A percentile compares a stretch with the other conserved stretches of the same genome.
Evolutionary conservation across 2,113 vertebrate species (phyloP).

Genomic region (Struthio camelus): DNA sequence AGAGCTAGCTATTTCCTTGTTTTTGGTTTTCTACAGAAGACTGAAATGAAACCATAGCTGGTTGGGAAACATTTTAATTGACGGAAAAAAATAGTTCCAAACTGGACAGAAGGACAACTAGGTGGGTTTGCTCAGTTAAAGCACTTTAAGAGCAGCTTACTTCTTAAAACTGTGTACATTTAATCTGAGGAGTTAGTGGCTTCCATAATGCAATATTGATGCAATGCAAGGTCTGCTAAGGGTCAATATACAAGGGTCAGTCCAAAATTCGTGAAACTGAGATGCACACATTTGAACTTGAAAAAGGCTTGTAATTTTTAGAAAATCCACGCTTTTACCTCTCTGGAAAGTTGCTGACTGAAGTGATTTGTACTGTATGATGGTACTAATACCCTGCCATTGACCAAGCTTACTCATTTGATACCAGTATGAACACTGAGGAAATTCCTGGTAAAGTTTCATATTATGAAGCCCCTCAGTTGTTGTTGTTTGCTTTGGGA

Average conservation of each 20-base stretch:
- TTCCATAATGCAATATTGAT: not conserved
- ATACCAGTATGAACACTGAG: not conserved
- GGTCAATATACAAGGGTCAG: conserved; percentile 8
- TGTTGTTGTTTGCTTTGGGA: not conserved
- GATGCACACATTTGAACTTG: not conserved
- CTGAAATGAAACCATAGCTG: not conserved
- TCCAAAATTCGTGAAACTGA: not conserved
- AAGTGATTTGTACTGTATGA: not conserved
- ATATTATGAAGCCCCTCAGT: not conserved
- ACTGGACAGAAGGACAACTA: not conserved
- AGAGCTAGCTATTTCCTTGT: not conserved
- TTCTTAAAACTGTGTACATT: not conserved
- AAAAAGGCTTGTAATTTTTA: not conserved
- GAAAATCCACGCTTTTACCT: not conserved
- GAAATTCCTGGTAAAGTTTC: not conserved
- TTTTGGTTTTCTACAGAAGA: not conserved
- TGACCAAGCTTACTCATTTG: not conserved
- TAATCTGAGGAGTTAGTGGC: not conserved
- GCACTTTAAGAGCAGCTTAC: not conserved
- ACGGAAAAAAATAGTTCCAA: not conserved
- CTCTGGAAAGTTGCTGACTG: not conserved
- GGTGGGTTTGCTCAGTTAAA: not conserved
- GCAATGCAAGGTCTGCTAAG: not conserved
- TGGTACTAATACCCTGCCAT: not conserved
- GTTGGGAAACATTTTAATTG: not conserved